Evolutionary conservation across 1,140 invertebrate genomes (phyloP).

Genomic region (Aphaenogaster ashmeadi): DNA sequence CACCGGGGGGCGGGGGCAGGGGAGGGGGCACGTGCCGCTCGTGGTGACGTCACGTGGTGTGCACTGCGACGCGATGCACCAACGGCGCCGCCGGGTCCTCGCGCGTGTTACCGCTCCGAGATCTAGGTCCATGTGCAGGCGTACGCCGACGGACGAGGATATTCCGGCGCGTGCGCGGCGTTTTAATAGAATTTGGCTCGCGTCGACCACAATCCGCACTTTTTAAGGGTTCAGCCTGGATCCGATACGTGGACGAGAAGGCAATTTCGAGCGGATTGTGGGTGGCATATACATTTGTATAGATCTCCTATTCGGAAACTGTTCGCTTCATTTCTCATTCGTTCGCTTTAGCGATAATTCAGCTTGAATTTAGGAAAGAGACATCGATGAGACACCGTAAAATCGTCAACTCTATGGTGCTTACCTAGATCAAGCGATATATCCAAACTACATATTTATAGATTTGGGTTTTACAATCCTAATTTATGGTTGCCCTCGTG

Average conservation of each 20-base stretch:
- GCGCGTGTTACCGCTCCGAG: slow-evolving; percentile 42
- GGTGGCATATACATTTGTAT: neutral
- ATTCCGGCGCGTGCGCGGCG: slow-evolving; percentile 19
- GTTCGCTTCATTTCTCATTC: neutral
- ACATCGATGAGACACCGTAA: neutral
- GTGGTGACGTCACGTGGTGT: slow-evolving; percentile 83
- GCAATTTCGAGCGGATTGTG: neutral
- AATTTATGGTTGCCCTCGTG: neutral
- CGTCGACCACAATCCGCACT: neutral
- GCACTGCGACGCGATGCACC: slow-evolving; percentile 80
- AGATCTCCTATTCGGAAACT: neutral
- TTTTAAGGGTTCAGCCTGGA: neutral
- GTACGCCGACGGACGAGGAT: slow-evolving; percentile 8
- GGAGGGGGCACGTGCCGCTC: slow-evolving; percentile 83
- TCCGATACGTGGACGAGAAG: neutral
- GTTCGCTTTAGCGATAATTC: neutral
- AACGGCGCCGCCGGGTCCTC: slow-evolving; percentile 66
- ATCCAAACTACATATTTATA: neutral
- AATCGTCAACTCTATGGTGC: too few species aligned
- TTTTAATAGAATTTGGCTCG: slow-evolving; percentile 3
- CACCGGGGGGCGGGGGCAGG: slow-evolving; percentile 69
- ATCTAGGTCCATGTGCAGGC: slow-evolving; percentile 74
- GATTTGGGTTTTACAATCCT: neutral
- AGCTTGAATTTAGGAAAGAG: neutral
- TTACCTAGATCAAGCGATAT: neutral